Percentiles rank a stretch among this genome's conserved stretches.
Evolutionary conservation across 2,113 vertebrate genomes (phyloP).

Genomic region (Morone chrysops): DNA sequence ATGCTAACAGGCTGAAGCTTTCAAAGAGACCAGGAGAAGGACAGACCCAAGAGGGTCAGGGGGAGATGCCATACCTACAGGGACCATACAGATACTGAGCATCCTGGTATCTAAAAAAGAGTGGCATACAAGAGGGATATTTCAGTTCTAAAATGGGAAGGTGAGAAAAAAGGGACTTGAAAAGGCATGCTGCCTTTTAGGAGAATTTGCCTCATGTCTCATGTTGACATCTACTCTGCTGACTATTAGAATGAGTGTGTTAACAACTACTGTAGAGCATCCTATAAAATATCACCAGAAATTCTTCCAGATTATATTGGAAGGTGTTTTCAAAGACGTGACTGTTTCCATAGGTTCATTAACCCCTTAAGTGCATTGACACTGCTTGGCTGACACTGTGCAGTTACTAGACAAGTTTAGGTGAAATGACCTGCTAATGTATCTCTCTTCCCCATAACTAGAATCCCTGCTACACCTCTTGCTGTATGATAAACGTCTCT

Average conservation of each 20-base stretch:
- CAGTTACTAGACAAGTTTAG: slow-evolving; percentile 83
- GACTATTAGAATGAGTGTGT: slow-evolving; percentile 82
- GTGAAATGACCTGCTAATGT: slow-evolving; percentile 84
- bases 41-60: slow-evolving; percentile 73
- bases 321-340: slow-evolving; percentile 81
- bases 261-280: slow-evolving; percentile 83
- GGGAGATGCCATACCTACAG: slow-evolving; percentile 75
- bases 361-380: slow-evolving; percentile 85
- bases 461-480: slow-evolving; percentile 77
- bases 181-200: slow-evolving; percentile 63
- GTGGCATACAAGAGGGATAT: slow-evolving; percentile 55
- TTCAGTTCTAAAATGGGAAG: slow-evolving; percentile 61
- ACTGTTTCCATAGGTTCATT: slow-evolving; percentile 83
- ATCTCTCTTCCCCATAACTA: slow-evolving; percentile 77
- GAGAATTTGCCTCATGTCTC: slow-evolving; percentile 67
- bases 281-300: slow-evolving; percentile 76
- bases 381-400: slow-evolving; percentile 85
- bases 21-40: slow-evolving; percentile 75
- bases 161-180: slow-evolving; percentile 65
- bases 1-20: slow-evolving; percentile 76
- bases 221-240: slow-evolving; percentile 74
- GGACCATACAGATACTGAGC: slow-evolving; percentile 82
- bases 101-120: slow-evolving; percentile 53
- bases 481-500: slow-evolving; percentile 86
- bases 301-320: slow-evolving; percentile 81